Percentiles rank a stretch among this genome's conserved stretches.
Conservation (phyloP, 2,113 vertebrate species). For the Laticauda laticaudata region DNA sequence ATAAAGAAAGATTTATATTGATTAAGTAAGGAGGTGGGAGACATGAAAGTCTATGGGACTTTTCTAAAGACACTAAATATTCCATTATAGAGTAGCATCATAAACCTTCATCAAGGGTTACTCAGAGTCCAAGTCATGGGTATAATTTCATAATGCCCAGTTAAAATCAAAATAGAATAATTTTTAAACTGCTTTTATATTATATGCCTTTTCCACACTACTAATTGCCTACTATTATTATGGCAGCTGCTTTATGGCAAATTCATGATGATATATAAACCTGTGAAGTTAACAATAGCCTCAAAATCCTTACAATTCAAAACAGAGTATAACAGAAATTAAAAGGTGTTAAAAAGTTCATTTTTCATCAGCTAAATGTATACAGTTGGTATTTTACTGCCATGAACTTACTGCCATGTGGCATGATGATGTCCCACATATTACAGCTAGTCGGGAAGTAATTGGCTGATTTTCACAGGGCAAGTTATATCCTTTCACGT, state of each 20-base stretch:
- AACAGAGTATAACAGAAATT: background rate
- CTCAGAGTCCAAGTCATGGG: constrained; percentile 37
- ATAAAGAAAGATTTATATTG: constrained; percentile 70
- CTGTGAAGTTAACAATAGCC: constrained; percentile 51
- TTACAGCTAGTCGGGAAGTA: constrained; percentile 86
- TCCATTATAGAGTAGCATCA: constrained; percentile 54
- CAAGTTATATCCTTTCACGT: constrained; percentile 81
- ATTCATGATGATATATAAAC: constrained; percentile 61
- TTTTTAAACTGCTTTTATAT: constrained; percentile 48
- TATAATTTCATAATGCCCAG: constrained; percentile 55
- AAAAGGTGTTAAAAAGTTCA: constrained; percentile 21
- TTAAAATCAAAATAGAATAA: constrained; percentile 50
- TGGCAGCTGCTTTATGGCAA: constrained; percentile 55
- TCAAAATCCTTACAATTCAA: background rate
- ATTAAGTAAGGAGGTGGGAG: constrained; percentile 54
- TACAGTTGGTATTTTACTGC: constrained; percentile 1
- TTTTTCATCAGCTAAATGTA: constrained; percentile 29
- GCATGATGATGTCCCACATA: constrained; percentile 96
- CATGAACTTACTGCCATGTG: constrained; percentile 90
- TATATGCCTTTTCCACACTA: constrained; percentile 47
- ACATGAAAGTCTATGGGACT: constrained; percentile 54
- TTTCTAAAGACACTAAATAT: constrained; percentile 44
- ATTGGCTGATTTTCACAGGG: constrained; percentile 84
- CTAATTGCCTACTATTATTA: constrained; percentile 62
- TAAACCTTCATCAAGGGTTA: constrained; percentile 44